Percentiles rank a stretch among this genome's conserved stretches.
Conservation (phyloP, 2,113 vertebrate genomes). For the Trematocara zebra region DNA sequence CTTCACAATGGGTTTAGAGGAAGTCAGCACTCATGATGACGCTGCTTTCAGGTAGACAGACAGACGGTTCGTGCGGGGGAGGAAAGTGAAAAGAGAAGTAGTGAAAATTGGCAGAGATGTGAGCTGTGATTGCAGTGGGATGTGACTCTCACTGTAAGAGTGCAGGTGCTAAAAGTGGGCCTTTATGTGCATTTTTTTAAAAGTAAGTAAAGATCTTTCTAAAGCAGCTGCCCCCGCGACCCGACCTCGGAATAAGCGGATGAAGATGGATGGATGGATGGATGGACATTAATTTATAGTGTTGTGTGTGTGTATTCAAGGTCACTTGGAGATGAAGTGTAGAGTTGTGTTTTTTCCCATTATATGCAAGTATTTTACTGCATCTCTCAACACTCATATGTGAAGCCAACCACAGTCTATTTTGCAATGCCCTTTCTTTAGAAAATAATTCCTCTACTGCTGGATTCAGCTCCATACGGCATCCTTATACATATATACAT, state of each 20-base stretch:
- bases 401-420: neutral
- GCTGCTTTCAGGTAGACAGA: neutral
- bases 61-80: neutral
- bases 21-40: neutral
- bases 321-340: neutral
- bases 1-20: neutral
- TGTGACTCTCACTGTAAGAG: neutral
- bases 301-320: neutral
- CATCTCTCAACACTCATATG: neutral
- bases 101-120: constrained; percentile 6
- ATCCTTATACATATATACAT: neutral
- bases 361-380: neutral
- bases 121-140: neutral
- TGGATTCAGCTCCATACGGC: neutral
- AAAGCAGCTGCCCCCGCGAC: neutral
- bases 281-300: neutral
- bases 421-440: neutral
- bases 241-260: too few relatives aligned
- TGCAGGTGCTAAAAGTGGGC: neutral
- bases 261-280: too few relatives aligned
- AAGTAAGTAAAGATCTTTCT: neutral
- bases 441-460: neutral
- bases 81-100: neutral
- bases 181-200: neutral
- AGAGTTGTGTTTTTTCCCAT: fast-evolving